phyloP scores from a whole-genome alignment of 1,140 invertebrate genomes.

The Pissodes strobi region DNA sequence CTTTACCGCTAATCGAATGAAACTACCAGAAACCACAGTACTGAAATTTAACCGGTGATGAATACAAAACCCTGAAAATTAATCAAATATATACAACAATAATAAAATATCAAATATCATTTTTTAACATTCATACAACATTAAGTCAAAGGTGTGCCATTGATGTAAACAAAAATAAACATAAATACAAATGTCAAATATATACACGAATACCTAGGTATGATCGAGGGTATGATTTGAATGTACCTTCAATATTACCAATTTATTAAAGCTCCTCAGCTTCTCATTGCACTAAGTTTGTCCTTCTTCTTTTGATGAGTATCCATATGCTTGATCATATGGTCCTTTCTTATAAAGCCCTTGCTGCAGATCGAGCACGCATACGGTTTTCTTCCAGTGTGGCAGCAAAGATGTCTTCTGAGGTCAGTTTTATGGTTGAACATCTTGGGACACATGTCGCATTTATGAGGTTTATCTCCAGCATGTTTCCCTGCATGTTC shows the following conservation, averaged over 20 bases:
- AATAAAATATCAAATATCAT: conserved; percentile 38
- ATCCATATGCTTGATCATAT: conserved; percentile 90
- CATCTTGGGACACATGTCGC: conserved; percentile 83
- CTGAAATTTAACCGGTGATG: conserved; percentile 16
- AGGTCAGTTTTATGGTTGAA: conserved; percentile 92
- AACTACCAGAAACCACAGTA: not conserved
- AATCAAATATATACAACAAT: conserved; percentile 40
- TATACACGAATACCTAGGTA: conserved; percentile 24
- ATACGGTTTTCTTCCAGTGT: conserved; percentile 82
- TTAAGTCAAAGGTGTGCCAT: conserved; percentile 39
- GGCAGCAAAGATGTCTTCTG: conserved; percentile 83
- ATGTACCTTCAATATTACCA: not conserved
- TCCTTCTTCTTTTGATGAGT: conserved; percentile 68
- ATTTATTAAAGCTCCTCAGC: conserved; percentile 10
- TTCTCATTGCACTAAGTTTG: conserved; percentile 36
- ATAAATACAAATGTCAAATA: conserved; percentile 26
- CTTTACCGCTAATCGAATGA: too few relatives aligned
- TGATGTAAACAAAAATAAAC: conserved; percentile 11
- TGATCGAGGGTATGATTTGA: too few relatives aligned
- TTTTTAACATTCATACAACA: conserved; percentile 31
- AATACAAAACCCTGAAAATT: conserved; percentile 12
- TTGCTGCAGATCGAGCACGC: conserved; percentile 81
- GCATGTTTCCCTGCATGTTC: conserved; percentile 78
- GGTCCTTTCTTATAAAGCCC: conserved; percentile 91
- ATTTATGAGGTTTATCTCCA: conserved; percentile 86